Evolutionary conservation across 2,888 invertebrate genomes (phyloP).

Genomic region (Steromphala cineraria): DNA sequence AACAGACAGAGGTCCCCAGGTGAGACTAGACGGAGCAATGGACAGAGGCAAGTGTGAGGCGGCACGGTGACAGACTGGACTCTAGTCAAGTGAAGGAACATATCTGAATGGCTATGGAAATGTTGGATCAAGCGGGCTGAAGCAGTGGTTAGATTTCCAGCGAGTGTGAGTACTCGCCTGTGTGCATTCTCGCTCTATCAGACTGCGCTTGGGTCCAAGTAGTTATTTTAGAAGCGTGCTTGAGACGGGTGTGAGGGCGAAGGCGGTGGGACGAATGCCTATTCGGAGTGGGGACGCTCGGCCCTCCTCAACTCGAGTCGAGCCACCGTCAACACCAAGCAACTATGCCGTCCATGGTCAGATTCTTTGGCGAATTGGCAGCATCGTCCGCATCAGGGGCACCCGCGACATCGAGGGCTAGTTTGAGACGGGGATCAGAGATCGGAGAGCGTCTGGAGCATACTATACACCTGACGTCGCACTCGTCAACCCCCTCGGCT

Average conservation of each 20-base stretch:
- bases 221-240: slow-evolving; percentile 1
- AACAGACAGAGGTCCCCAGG: neutral
- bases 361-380: slow-evolving; percentile 46
- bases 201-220: neutral
- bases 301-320: neutral
- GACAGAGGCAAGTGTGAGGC: neutral
- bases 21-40: neutral
- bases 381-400: slow-evolving; percentile 39
- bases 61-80: neutral
- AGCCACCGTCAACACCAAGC: neutral
- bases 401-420: slow-evolving; percentile 41
- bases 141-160: neutral
- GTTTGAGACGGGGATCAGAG: slow-evolving; percentile 60
- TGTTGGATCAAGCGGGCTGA: neutral
- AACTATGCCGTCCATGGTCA: slow-evolving; percentile 48
- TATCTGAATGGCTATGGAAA: neutral
- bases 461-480: slow-evolving; percentile 57
- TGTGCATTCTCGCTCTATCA: neutral
- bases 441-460: slow-evolving; percentile 60
- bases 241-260: neutral
- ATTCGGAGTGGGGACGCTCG: neutral
- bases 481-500: slow-evolving; percentile 47
- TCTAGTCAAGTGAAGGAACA: too few relatives aligned
- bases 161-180: neutral
- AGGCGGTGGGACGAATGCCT: neutral